Percentiles rank a stretch among this genome's conserved stretches.
phyloP scores from a whole-genome alignment of 1,140 invertebrate species.

The Sycophaga agraensis region DNA sequence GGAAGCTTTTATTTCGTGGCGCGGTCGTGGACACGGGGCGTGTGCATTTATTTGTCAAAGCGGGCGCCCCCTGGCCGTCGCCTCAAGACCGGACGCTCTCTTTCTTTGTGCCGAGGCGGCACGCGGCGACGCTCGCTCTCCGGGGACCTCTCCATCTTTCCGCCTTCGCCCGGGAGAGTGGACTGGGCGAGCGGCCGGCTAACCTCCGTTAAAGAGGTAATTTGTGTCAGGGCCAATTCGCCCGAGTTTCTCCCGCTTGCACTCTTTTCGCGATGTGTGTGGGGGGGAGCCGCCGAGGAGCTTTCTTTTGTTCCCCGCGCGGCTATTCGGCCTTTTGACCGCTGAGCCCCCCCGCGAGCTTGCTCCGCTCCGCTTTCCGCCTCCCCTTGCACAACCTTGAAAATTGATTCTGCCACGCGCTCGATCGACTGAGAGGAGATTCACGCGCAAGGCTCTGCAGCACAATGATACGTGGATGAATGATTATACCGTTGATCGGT shows the following conservation, averaged over 20 bases:
- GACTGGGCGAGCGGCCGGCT: conserved; percentile 22
- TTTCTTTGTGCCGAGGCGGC: conserved; percentile 31
- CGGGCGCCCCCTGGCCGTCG: conserved; percentile 25
- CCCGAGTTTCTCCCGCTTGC: not conserved
- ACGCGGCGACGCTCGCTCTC: conserved; percentile 25
- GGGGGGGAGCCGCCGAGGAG: not conserved
- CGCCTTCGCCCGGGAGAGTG: conserved; percentile 25
- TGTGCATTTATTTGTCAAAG: conserved; percentile 45
- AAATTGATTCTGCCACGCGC: too few species aligned
- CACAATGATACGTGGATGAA: too few species aligned
- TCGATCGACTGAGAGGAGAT: too few species aligned
- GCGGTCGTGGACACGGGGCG: conserved; percentile 8
- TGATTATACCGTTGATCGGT: too few species aligned
- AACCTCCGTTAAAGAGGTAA: conserved; percentile 47
- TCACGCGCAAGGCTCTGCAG: too few species aligned
- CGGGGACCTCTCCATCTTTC: conserved; percentile 46
- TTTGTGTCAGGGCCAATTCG: conserved; percentile 41
- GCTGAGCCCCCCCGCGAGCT: too few species aligned
- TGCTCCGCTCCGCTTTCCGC: not conserved
- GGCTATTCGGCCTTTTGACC: too few species aligned
- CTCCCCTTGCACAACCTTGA: conserved; percentile 11
- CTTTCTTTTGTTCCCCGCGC: not conserved
- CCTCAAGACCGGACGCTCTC: conserved; percentile 33
- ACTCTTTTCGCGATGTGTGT: conserved; percentile 5
- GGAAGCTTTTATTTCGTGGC: conserved; percentile 25